A percentile compares a stretch with the other conserved stretches of the same genome.
These are phyloP conservation scores for Cheilosia urbana DNA, from an alignment of 2,888 invertebrate genomes.

Conservation along the genomic window DNA sequence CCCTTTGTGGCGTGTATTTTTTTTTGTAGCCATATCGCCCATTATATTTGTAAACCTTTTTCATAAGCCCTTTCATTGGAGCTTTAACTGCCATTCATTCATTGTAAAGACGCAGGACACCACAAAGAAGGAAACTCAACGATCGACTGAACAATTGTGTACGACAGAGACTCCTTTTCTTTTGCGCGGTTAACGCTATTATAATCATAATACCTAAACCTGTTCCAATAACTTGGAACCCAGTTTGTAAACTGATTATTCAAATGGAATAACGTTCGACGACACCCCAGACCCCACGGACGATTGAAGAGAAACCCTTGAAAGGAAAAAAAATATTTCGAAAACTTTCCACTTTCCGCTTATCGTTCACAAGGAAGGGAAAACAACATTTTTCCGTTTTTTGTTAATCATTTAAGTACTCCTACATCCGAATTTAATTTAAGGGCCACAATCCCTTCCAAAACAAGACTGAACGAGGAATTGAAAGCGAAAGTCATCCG, in stretches of 20 bases:
- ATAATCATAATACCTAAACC: too few relatives aligned
- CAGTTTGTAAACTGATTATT: conserved; percentile 54
- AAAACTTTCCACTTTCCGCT: conserved; percentile 26
- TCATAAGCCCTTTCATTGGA: too few relatives aligned
- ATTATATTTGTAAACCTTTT: too few relatives aligned
- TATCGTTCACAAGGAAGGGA: not conserved
- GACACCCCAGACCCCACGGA: conserved; percentile 9
- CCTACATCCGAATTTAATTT: conserved; percentile 51
- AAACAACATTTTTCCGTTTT: conserved; percentile 21
- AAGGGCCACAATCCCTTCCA: not conserved
- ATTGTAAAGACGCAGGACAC: too few relatives aligned
- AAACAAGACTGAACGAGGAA: conserved; percentile 4
- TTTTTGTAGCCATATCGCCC: too few relatives aligned
- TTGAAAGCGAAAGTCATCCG: conserved; percentile 13
- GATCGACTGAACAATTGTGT: too few relatives aligned
- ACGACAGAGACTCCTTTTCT: too few relatives aligned
- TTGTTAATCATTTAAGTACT: conserved; percentile 64
- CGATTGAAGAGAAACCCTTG: conserved; percentile 10
- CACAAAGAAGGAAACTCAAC: too few relatives aligned
- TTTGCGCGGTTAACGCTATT: too few relatives aligned
- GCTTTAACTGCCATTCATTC: too few relatives aligned
- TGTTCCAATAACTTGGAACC: conserved; percentile 6
- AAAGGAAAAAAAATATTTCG: not conserved
- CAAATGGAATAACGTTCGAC: conserved; percentile 39
- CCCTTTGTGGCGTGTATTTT: too few relatives aligned